Conservation (phyloP, 1,140 invertebrate species). For the Oncopeltus fasciatus region DNA sequence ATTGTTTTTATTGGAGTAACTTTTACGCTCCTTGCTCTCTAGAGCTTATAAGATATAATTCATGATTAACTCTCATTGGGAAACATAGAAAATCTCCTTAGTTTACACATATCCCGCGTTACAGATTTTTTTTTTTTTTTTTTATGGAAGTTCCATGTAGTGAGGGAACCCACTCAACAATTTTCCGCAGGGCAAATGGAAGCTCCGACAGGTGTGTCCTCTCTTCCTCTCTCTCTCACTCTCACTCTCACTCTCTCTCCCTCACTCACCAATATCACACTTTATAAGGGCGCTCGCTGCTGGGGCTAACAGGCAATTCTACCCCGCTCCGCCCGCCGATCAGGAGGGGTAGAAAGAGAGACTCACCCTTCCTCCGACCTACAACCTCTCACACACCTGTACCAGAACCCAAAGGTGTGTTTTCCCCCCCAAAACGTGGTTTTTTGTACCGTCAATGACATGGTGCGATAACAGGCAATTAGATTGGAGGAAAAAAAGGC, state of each 20-base stretch:
- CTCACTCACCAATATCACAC: not conserved
- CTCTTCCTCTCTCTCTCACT: not conserved
- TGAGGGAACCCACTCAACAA: too few species aligned
- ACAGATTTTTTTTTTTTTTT: not conserved
- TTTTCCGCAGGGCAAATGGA: not conserved
- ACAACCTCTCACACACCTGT: not conserved
- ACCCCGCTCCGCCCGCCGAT: not conserved
- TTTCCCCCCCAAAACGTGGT: not conserved
- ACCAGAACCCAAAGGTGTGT: not conserved
- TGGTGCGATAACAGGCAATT: too few species aligned
- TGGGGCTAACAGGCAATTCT: not conserved
- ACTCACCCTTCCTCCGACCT: not conserved
- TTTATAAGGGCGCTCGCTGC: not conserved
- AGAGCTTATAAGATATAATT: too few species aligned
- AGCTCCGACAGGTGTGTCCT: not conserved
- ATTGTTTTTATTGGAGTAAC: too few species aligned
- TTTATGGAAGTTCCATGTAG: too few species aligned
- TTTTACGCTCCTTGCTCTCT: too few species aligned
- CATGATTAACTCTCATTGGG: too few species aligned
- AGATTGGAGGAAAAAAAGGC: too few species aligned
- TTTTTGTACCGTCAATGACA: too few species aligned
- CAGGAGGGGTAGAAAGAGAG: too few species aligned
- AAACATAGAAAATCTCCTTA: not conserved
- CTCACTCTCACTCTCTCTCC: not conserved
- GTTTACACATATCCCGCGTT: not conserved